Percentiles rank a stretch among this genome's conserved stretches.
phyloP scores from a whole-genome alignment of 2,797 vertebrate genomes.

The Delichon dasypus region DNA sequence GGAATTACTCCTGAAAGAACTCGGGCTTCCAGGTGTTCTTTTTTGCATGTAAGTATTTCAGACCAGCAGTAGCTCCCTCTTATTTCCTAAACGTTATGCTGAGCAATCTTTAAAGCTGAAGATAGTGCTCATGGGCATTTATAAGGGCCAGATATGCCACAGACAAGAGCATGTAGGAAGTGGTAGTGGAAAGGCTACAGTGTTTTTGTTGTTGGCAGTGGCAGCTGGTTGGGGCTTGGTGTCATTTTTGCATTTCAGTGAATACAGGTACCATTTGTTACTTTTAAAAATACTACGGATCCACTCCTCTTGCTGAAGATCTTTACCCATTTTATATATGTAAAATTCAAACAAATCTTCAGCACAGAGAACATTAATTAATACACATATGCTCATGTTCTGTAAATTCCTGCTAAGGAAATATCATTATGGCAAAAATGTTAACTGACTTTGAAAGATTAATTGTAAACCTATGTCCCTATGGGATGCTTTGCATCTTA shows the following conservation, averaged over 20 bases:
- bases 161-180: not conserved
- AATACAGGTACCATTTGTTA: not conserved
- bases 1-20: slow-evolving; percentile 34
- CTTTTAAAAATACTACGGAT: not conserved
- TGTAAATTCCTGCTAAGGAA: not conserved
- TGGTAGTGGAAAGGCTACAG: not conserved
- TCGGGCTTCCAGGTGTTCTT: slow-evolving; percentile 27
- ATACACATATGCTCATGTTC: not conserved
- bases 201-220: not conserved
- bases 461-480: not conserved
- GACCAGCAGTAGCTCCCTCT: not conserved
- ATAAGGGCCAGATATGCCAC: not conserved
- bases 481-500: not conserved
- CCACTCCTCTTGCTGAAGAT: not conserved
- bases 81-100: not conserved
- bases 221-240: not conserved
- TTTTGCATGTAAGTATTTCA: not conserved
- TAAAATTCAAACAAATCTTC: not conserved
- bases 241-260: not conserved
- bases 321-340: not conserved
- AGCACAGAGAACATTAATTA: not conserved
- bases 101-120: not conserved
- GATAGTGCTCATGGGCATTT: not conserved
- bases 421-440: not conserved
- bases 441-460: slow-evolving; percentile 31